Evolutionary conservation across 2,888 invertebrate species (phyloP), one percentile per base, ranked within the genome.

Genomic region (Hyles lineata): DNA sequence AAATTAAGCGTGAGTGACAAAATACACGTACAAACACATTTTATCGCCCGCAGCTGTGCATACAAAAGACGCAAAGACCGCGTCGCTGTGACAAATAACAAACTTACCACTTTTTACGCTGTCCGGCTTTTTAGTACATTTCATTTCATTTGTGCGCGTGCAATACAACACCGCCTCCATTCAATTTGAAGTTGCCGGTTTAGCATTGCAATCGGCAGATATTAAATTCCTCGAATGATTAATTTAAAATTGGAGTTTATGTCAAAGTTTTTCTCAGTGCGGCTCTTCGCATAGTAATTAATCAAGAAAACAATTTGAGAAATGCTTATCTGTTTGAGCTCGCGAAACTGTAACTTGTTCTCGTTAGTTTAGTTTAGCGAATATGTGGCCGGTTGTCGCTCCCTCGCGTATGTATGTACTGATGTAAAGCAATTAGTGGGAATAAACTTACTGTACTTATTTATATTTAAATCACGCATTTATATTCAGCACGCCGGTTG

Each of bases 281-380:
- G 72, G 69, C 62, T 72, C 21, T 69, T 67, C 35, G 50, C 70
- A 25, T 72, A 79, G 82, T 83, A 82, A 89, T 90, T 89, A 89
- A 88, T 89, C 85, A 86, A 85, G 74, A 77, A 80, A 87, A 87
- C 88, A 83, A 85, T 88, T 87, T 83, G 76, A 83, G 85, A 81
- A 80, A 80, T 78, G 80, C 77, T 86, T 87, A 87, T 87, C 84
- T 85, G 78, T 77, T 84, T 79, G 83, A 86, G 86, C 86, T 87
- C 85, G 87, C 83, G 84, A 84, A 89, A 90, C 86, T 88, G 84
- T 85, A 87, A 88, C 87, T 87, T 88, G 87, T 88, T 87, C 83
- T 81, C 79, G 79, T 83, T 78, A 81, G 87, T 84, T 87, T 85
- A 80, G 83, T 84, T 85, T 80, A 80, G 78, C 55, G 32, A 73